Evolutionary conservation across 1,140 invertebrate genomes (phyloP).

Genomic region (Habropoda laboriosa): DNA sequence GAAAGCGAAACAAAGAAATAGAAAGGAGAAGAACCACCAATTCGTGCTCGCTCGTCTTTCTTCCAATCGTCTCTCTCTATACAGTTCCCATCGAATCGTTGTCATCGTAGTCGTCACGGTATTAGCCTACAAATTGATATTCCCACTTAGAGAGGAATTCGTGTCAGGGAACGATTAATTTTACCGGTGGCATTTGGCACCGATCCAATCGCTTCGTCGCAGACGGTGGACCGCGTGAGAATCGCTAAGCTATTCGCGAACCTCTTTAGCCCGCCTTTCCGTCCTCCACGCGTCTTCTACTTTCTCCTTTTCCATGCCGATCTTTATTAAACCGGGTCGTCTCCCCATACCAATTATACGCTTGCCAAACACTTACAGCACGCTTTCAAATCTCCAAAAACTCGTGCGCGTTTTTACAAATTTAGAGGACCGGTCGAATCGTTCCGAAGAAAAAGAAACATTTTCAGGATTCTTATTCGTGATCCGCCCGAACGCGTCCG

Average conservation of each 20-base stretch:
- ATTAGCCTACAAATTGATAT: constrained; percentile 71
- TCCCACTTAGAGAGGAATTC: constrained; percentile 76
- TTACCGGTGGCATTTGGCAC: constrained; percentile 75
- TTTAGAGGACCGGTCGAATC: not conserved
- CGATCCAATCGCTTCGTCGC: constrained; percentile 58
- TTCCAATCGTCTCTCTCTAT: no score
- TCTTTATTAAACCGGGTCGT: not conserved
- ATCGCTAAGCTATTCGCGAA: constrained; percentile 27
- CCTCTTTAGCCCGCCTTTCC: not conserved
- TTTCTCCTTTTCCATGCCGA: not conserved
- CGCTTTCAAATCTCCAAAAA: not conserved
- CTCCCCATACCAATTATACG: no score
- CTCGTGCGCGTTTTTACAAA: not conserved
- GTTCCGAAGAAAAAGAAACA: not conserved
- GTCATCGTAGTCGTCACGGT: not conserved
- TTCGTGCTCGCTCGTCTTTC: no score
- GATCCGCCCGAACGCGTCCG: not conserved
- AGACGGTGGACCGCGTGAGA: constrained; percentile 38
- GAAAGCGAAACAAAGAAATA: no score
- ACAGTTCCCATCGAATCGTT: not conserved
- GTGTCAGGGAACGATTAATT: constrained; percentile 78
- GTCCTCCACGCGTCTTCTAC: not conserved
- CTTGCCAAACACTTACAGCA: not conserved
- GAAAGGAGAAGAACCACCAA: not conserved
- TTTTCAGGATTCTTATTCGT: no score